A percentile compares a stretch with the other conserved stretches of the same genome.
phyloP scores from a whole-genome alignment of 1,140 invertebrate species.

The Euwallacea fornicatus region DNA sequence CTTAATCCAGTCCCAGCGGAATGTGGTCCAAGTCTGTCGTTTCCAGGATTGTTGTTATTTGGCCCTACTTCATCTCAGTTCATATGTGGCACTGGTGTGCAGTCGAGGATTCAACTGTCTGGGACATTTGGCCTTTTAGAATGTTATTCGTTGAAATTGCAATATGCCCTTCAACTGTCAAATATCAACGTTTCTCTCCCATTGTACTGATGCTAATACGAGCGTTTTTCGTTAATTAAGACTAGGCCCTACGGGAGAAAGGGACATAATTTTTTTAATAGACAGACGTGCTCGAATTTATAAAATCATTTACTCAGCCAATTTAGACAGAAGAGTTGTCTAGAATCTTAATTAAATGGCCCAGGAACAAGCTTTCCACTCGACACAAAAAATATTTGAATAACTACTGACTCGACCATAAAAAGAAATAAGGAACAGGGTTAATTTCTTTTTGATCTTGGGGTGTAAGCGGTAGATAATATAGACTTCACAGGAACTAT shows the following conservation, averaged over 20 bases:
- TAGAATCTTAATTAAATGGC: neutral
- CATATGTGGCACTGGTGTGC: slow-evolving; percentile 32
- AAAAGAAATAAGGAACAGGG: slow-evolving; percentile 2
- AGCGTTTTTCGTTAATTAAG: too few relatives aligned
- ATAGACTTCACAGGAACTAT: slow-evolving; percentile 27
- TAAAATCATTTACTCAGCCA: neutral
- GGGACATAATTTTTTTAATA: slow-evolving; percentile 17
- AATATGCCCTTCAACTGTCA: slow-evolving; percentile 21
- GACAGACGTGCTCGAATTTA: neutral
- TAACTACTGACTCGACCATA: neutral
- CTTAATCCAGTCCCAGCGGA: slow-evolving; percentile 34
- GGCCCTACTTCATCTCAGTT: slow-evolving; percentile 22
- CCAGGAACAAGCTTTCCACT: neutral
- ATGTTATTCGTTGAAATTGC: slow-evolving; percentile 22
- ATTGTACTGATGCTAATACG: too few relatives aligned
- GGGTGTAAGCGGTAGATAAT: neutral
- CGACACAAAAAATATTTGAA: neutral
- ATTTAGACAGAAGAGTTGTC: neutral
- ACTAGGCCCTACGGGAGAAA: too few relatives aligned
- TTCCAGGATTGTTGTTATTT: slow-evolving; percentile 38
- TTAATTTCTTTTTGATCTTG: slow-evolving; percentile 14
- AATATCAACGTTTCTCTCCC: neutral
- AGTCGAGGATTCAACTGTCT: slow-evolving; percentile 28
- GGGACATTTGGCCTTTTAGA: slow-evolving; percentile 26
- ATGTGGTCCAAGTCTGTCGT: slow-evolving; percentile 33